Base-by-base conservation (phyloP, 2,888 invertebrate species). In the Troglohyphantes excavatus region DNA sequence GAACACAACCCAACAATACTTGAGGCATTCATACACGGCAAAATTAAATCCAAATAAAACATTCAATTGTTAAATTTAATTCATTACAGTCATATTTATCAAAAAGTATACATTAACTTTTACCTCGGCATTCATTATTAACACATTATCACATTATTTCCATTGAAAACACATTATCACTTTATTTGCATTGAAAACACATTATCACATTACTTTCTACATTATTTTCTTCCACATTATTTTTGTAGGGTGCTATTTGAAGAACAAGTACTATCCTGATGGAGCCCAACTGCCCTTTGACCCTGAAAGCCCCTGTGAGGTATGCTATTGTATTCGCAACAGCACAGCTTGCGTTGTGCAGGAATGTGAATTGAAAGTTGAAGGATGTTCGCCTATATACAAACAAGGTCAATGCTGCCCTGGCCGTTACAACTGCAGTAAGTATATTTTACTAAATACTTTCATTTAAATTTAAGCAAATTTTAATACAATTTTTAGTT, bases 281-380 rank as follows among this genome's bases (percentile, higher is more conserved):
- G 98, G 98, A 88, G 96, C 97, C 23, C 92, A 94, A 95, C 96
- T 98, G 91, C 98, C 98, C 79, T 95, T 96, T 76, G 96, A 97
- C 92, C 96, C 96, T 5, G 95, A 95, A 93, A 97, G 97, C 93
- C 98, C 98, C 9, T 98, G 98, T 94, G 98, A 98, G 94, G 95
- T 98, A 86, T 98, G 98, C 94, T 98, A 98, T 94, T 98, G 98
- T 93, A 98, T 98, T 93, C 95, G 97, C 93, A 98, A 98, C 93
- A 96, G 96, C 94, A 98, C 98, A 86, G 97, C 97, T 92, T 98
- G 98, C 94, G 96, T 98, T 84, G 97, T 98, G 96, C 98, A 98
- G 95, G 97, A 98, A 94, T 98, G 98, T 94, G 97, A 97, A 23
- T 94, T 98, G 72, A 96, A 97, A 92, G 97, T 98, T 33, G 97